These are phyloP conservation scores for Strigamia transsilvanica DNA, from an alignment of 2,888 invertebrate species.

Conservation along the genomic window DNA sequence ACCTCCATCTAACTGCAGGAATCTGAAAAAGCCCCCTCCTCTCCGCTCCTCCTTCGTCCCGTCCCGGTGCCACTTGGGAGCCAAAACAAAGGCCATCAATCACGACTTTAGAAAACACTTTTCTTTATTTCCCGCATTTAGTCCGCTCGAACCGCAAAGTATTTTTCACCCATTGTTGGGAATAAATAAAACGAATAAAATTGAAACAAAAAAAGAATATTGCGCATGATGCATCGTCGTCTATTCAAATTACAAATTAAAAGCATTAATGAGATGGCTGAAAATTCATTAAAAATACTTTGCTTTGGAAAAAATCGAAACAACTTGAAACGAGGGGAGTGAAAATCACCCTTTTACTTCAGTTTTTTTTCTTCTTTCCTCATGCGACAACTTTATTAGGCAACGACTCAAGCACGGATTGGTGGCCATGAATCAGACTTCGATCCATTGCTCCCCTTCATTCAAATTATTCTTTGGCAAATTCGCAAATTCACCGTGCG, in stretches of 20 bases:
- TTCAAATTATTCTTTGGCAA: not conserved
- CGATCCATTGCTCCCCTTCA: slow-evolving; percentile 4
- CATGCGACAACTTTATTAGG: slow-evolving; percentile 6
- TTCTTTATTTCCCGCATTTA: not conserved
- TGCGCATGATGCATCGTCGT: not conserved
- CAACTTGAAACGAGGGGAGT: not conserved
- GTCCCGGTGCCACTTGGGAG: slow-evolving; percentile 1
- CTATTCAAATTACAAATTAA: not conserved
- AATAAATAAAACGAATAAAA: not conserved
- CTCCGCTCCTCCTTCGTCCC: not conserved
- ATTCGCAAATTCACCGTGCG: not conserved
- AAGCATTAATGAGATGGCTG: not conserved
- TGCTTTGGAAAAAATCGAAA: not conserved
- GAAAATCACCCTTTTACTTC: not conserved
- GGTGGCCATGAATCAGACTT: slow-evolving; percentile 6
- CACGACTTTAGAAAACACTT: slow-evolving; percentile 11
- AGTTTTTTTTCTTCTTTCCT: not conserved
- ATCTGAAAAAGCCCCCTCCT: not conserved
- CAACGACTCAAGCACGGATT: slow-evolving; percentile 27
- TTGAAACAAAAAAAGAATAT: not conserved
- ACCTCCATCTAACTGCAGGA: slow-evolving; percentile 31
- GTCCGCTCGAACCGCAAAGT: not conserved
- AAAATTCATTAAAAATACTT: slow-evolving; percentile 24
- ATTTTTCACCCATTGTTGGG: not conserved
- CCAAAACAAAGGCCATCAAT: slow-evolving; percentile 26